Conservation (phyloP, 1,140 invertebrate species). For the Macrobrachium rosenbergii region DNA sequence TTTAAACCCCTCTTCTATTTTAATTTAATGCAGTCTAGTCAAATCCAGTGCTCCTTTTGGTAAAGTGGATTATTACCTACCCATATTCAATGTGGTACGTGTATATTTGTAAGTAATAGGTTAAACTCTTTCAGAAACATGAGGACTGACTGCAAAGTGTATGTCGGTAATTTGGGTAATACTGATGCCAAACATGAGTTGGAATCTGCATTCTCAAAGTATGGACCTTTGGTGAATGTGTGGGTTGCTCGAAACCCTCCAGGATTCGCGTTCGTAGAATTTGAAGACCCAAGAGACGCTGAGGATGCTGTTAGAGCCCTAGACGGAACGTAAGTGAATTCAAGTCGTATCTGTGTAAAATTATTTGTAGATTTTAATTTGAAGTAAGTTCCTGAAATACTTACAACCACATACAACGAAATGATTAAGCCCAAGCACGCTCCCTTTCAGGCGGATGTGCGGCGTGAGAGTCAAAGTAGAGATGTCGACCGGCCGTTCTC, state of each 20-base stretch:
- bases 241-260: constrained; percentile 95
- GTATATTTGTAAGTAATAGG: too few species aligned
- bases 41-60: too few species aligned
- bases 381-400: too few species aligned
- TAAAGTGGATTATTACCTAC: too few species aligned
- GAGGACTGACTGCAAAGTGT: constrained; percentile 88
- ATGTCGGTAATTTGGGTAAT: constrained; percentile 91
- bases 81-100: too few species aligned
- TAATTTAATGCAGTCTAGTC: too few species aligned
- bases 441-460: constrained; percentile 45
- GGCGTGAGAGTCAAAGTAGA: constrained; percentile 52
- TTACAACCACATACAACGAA: too few species aligned
- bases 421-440: too few species aligned
- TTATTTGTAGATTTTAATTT: too few species aligned
- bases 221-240: constrained; percentile 92
- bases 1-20: too few species aligned
- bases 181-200: constrained; percentile 91
- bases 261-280: constrained; percentile 96
- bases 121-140: constrained; percentile 26
- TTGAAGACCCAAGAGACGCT: constrained; percentile 87
- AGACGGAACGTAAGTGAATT: constrained; percentile 75
- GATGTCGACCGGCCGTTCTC: constrained; percentile 56
- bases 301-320: constrained; percentile 89
- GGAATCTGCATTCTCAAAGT: constrained; percentile 94
- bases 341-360: too few species aligned